A percentile compares a stretch with the other conserved stretches of the same genome.
Evolutionary conservation across 2,888 invertebrate genomes (phyloP).

Genomic region (Phoenoteleia sp.): DNA sequence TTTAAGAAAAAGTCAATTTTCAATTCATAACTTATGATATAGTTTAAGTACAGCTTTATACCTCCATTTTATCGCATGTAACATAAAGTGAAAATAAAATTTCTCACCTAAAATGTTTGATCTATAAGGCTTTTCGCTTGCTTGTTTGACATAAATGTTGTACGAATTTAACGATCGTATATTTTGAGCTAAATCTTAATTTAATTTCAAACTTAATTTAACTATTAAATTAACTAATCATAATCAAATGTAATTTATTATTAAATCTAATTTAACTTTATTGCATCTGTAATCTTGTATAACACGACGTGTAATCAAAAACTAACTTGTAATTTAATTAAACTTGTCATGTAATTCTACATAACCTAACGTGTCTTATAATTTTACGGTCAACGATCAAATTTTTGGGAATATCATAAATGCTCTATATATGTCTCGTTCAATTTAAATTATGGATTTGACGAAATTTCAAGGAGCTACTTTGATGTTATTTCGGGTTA

Average conservation of each 20-base stretch:
- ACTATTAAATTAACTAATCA: background rate
- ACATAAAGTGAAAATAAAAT: no score
- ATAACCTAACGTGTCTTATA: background rate
- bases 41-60: no score
- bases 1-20: no score
- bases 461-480: background rate
- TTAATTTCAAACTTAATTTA: background rate
- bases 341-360: background rate
- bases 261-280: conserved; percentile 2
- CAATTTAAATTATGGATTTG: background rate
- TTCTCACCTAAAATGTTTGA: no score
- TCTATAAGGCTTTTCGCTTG: no score
- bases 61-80: no score
- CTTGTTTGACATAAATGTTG: no score
- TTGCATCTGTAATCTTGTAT: background rate
- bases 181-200: no score
- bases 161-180: no score
- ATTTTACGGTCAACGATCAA: background rate
- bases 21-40: no score
- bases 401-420: background rate
- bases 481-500: background rate
- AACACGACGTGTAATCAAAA: background rate
- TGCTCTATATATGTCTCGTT: background rate
- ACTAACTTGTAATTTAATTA: conserved; percentile 9
- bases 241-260: background rate